Evolutionary conservation across 2,888 invertebrate genomes (phyloP).

Genomic region (Sthenelais limicola): DNA sequence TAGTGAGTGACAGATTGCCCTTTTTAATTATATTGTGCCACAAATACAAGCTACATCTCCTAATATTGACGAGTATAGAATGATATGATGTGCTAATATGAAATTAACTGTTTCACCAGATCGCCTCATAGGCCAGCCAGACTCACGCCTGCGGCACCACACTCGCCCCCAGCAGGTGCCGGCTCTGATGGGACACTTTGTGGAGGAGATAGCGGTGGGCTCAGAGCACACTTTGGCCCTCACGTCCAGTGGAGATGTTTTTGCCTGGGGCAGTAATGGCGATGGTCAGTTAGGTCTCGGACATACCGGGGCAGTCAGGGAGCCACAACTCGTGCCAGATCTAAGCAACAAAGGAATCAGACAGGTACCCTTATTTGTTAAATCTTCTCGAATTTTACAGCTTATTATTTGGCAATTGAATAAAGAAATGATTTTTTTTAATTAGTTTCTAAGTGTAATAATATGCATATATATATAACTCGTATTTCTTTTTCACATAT

Average conservation of each 20-base stretch:
- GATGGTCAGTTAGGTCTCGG: constrained; percentile 79
- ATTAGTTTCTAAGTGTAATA: no score
- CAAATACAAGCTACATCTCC: no score
- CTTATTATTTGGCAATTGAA: no score
- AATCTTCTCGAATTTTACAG: no score
- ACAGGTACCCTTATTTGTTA: constrained; percentile 70
- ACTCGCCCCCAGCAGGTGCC: constrained; percentile 76
- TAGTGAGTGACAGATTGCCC: no score
- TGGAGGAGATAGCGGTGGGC: constrained; percentile 78
- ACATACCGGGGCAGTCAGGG: constrained; percentile 75
- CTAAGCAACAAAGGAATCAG: constrained; percentile 76
- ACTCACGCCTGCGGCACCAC: constrained; percentile 73
- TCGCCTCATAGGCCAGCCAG: constrained; percentile 77
- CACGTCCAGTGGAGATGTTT: constrained; percentile 76
- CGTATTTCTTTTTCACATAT: background rate
- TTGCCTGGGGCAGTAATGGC: constrained; percentile 79
- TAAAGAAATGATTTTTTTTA: no score
- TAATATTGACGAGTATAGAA: no score
- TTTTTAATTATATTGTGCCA: no score
- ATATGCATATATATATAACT: no score
- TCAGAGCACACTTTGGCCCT: constrained; percentile 78
- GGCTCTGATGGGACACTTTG: constrained; percentile 74
- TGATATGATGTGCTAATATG: no score
- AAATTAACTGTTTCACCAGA: no score
- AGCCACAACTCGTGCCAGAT: constrained; percentile 76